Percentiles rank a stretch among this genome's conserved stretches.
Evolutionary conservation across 2,113 vertebrate species (phyloP).

Genomic region (Rhinolophus ferrumequinum): DNA sequence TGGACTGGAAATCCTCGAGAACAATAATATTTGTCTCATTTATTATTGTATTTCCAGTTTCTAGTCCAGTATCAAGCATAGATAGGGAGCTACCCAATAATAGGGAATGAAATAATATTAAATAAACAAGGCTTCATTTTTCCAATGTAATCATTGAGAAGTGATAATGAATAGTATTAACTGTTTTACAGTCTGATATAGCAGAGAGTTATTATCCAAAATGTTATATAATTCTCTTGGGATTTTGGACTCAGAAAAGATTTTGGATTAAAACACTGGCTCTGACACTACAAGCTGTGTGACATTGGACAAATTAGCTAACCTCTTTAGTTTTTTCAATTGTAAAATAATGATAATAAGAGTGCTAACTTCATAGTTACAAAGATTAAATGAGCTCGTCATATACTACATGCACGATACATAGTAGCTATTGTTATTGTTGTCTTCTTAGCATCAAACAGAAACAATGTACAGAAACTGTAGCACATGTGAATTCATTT

Average conservation of each 20-base stretch:
- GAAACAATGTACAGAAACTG: neutral
- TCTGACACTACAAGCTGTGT: neutral
- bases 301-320: neutral
- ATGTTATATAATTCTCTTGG: neutral
- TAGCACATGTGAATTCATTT: neutral
- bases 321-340: neutral
- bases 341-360: neutral
- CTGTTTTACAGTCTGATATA: neutral
- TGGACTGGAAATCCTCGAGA: neutral
- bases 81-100: neutral
- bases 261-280: neutral
- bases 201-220: neutral
- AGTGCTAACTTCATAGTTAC: neutral
- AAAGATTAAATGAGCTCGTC: neutral
- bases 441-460: neutral
- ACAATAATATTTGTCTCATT: neutral
- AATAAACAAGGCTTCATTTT: neutral
- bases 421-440: neutral
- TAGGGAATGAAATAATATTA: neutral
- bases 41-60: neutral
- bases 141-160: neutral
- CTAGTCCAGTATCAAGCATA: neutral
- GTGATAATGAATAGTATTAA: neutral
- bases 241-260: neutral
- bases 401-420: neutral